A percentile compares a stretch with the other conserved stretches of the same genome.
Conservation (phyloP, 35 echinoderm and acorn worm species). For the Lytechinus variegatus region DNA sequence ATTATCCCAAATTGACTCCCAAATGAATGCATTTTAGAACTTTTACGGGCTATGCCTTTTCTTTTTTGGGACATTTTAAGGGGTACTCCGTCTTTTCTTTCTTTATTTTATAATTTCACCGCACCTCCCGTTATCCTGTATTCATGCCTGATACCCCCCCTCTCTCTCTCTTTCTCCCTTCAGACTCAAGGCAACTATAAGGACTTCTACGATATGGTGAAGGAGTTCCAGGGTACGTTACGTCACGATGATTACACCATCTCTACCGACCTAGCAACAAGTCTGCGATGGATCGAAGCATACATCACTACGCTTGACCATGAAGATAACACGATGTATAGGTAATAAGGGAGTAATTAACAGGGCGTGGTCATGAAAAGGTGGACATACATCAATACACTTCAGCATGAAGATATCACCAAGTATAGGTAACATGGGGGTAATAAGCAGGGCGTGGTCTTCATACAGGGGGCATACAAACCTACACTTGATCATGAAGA, state of each 20-base stretch:
- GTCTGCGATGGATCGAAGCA: slow-evolving; percentile 88
- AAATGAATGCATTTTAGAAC: no score
- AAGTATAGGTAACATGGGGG: background rate
- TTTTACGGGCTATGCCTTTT: no score
- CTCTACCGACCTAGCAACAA: slow-evolving; percentile 87
- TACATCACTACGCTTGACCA: slow-evolving; percentile 87
- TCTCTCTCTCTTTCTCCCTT: background rate
- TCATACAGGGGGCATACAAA: no score
- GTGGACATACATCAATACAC: slow-evolving; percentile 53
- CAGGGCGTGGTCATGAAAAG: background rate
- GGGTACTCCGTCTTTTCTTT: background rate
- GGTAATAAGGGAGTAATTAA: slow-evolving; percentile 68
- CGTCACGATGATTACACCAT: slow-evolving; percentile 96
- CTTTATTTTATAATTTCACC: no score
- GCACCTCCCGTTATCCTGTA: no score
- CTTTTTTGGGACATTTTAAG: no score
- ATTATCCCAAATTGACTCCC: no score
- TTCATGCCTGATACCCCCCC: background rate
- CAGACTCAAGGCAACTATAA: slow-evolving; percentile 77
- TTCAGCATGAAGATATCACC: slow-evolving; percentile 46
- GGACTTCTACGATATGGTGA: slow-evolving; percentile 97
- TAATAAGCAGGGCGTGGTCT: background rate
- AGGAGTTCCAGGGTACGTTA: slow-evolving; percentile 95
- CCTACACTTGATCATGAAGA: no score
- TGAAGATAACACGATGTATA: slow-evolving; percentile 88